Conservation (phyloP, 2,797 vertebrate genomes). For the Enteromius afrohamiltoni region DNA sequence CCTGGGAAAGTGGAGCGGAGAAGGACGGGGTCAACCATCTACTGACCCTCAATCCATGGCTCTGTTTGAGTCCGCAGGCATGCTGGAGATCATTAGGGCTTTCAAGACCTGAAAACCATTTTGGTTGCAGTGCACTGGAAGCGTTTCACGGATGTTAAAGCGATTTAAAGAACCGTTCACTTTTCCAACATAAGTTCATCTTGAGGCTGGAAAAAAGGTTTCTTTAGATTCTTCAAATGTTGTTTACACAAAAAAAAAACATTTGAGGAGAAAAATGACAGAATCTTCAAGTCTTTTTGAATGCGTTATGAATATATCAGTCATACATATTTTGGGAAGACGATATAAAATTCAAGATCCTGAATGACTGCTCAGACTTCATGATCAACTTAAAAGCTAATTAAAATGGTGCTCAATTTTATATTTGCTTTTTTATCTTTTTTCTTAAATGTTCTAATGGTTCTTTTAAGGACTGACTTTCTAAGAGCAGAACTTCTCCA, state of each 20-base stretch:
- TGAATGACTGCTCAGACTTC: not conserved
- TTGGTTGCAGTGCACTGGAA: not conserved
- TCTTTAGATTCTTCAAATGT: not conserved
- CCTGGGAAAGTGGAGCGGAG: constrained; percentile 68
- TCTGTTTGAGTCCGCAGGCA: not conserved
- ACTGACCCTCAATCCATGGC: not conserved
- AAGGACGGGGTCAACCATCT: constrained; percentile 8
- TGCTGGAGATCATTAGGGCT: not conserved
- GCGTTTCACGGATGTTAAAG: not conserved
- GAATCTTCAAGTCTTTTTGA: not conserved
- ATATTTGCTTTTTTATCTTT: not conserved
- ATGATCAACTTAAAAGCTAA: not conserved
- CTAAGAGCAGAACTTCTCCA: not conserved
- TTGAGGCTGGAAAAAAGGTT: too few species aligned
- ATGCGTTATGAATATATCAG: not conserved
- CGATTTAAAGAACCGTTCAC: too few species aligned
- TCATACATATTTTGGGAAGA: too few species aligned
- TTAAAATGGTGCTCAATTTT: not conserved
- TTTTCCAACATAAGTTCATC: too few species aligned
- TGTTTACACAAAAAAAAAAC: too few species aligned
- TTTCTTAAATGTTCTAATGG: not conserved
- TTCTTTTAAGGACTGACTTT: not conserved
- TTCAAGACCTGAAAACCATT: too few species aligned
- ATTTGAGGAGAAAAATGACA: not conserved
- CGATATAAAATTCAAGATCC: too few species aligned